These are phyloP conservation scores for Phortica okadai DNA, from an alignment of 2,888 invertebrate genomes.

Conservation along the genomic window DNA sequence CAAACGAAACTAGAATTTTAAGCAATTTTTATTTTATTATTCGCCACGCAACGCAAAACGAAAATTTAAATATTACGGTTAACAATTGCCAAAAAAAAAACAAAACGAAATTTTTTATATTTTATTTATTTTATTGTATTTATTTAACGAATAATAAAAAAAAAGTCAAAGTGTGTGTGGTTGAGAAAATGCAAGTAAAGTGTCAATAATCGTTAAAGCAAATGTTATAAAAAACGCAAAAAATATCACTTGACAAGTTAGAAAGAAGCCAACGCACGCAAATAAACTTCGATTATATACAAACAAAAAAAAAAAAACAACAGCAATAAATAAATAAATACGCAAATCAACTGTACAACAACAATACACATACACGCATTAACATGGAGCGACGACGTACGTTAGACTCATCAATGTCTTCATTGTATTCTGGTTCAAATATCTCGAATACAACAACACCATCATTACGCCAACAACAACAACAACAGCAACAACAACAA, in stretches of 20 bases:
- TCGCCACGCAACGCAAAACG: constrained; percentile 30
- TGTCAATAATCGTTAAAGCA: constrained; percentile 23
- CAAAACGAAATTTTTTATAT: neutral
- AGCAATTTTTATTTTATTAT: neutral
- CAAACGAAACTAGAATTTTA: constrained; percentile 28
- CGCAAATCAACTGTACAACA: constrained; percentile 30
- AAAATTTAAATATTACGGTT: constrained; percentile 14
- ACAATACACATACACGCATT: constrained; percentile 40
- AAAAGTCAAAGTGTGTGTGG: constrained; percentile 47
- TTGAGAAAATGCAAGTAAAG: constrained; percentile 16
- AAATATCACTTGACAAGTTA: constrained; percentile 45
- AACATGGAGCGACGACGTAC: constrained; percentile 70
- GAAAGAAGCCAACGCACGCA: constrained; percentile 44
- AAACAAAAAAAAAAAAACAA: constrained; percentile 47
- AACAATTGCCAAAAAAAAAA: constrained; percentile 5
- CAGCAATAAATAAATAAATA: constrained; percentile 59
- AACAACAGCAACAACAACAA: constrained; percentile 55
- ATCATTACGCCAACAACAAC: constrained; percentile 49
- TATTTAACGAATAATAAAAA: constrained; percentile 31
- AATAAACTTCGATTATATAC: constrained; percentile 26
- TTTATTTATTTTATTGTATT: constrained; percentile 9
- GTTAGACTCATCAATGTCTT: constrained; percentile 75
- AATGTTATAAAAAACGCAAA: constrained; percentile 34
- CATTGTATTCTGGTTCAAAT: constrained; percentile 71
- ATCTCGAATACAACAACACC: constrained; percentile 61